These are phyloP conservation scores for Buphagus erythrorhynchus DNA, from an alignment of 2,797 vertebrate species.

Conservation along the genomic window DNA sequence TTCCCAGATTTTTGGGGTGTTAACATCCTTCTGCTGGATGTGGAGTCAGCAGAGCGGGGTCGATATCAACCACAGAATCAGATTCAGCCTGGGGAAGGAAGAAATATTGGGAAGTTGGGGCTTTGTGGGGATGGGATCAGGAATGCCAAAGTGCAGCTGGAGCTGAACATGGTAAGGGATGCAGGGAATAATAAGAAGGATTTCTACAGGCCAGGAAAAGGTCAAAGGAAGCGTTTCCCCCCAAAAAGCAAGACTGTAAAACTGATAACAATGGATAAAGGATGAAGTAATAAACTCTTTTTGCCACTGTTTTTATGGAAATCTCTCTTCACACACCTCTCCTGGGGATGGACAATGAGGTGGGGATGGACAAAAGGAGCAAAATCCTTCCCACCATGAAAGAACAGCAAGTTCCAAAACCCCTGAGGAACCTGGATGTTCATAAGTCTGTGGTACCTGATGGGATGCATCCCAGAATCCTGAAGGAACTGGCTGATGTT, in stretches of 20 bases:
- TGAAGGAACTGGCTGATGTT: not conserved
- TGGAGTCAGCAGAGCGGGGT: not conserved
- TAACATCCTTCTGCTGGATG: not conserved
- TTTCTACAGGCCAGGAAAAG: not conserved
- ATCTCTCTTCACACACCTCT: not conserved
- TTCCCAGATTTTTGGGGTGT: not conserved
- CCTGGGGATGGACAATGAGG: not conserved
- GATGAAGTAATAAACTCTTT: not conserved
- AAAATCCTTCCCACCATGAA: not conserved
- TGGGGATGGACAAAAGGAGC: not conserved
- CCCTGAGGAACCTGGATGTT: not conserved
- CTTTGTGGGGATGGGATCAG: not conserved
- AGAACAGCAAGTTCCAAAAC: not conserved
- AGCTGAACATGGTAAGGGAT: not conserved
- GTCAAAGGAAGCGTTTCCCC: fast-evolving
- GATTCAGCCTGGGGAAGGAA: not conserved
- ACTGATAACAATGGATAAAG: not conserved
- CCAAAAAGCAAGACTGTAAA: not conserved
- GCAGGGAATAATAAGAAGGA: not conserved
- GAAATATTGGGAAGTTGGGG: not conserved
- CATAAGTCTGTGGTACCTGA: not conserved
- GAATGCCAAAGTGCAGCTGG: not conserved
- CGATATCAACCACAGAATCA: fast-evolving
- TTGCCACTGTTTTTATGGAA: not conserved
- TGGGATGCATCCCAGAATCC: not conserved